These are phyloP conservation scores for Neuroterus valhalla DNA, from an alignment of 1,140 invertebrate species.

Conservation along the genomic window DNA sequence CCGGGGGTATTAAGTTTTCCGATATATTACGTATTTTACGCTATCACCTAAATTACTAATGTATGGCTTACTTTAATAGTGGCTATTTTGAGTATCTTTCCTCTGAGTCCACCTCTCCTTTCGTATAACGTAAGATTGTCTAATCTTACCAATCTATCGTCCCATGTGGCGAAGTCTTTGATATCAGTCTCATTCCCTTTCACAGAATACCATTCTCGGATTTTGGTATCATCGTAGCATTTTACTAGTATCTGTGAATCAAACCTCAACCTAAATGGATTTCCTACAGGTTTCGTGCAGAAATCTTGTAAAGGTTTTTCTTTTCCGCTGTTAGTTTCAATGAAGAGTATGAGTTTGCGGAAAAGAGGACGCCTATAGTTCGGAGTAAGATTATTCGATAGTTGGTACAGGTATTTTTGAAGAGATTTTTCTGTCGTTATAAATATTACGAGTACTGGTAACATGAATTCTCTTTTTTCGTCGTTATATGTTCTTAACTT, in stretches of 20 bases:
- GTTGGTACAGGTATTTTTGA: no score
- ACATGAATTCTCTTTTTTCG: no score
- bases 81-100: not conserved
- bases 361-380: no score
- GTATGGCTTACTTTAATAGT: not conserved
- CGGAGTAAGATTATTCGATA: no score
- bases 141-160: not conserved
- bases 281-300: not conserved
- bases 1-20: no score
- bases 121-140: not conserved
- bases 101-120: conserved; percentile 10
- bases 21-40: no score
- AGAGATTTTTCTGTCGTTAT: no score
- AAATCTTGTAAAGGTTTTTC: not conserved
- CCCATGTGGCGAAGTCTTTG: not conserved
- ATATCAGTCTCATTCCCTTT: not conserved
- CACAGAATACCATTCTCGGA: not conserved
- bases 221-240: not conserved
- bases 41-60: no score
- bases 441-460: no score
- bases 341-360: no score
- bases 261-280: not conserved
- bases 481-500: no score
- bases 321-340: not conserved
- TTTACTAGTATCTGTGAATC: not conserved